Base-by-base conservation (phyloP, 1,140 invertebrate genomes). In the Lerema accius region DNA sequence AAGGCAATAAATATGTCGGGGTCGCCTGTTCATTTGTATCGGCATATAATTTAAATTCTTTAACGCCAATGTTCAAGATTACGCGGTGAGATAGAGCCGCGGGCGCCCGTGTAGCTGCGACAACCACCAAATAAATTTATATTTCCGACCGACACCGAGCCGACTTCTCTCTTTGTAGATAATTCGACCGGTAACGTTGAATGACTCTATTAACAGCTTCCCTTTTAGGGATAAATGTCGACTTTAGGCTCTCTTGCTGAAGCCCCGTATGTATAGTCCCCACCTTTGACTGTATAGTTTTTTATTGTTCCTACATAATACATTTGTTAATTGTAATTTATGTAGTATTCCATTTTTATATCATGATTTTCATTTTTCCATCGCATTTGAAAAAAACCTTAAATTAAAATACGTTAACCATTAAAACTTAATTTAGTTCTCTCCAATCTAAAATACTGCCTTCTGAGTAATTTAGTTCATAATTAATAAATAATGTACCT, bases 41-140 rank as follows among this genome's bases (percentile, higher is more conserved):
- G 76, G 79, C 78, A 79, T 89, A 90, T 90, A 90, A 90, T 90
- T 90, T 90, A 90, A 90, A 90, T 90, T 90, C 86, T 90, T 90
- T 90, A 89, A 90, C 88, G 88, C 88, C 88, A 90, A 89, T 90
- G 88, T 90, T 89, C 78, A 89, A 90, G 88, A 90, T 90, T 90
- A 90, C 82, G 84, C 83, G 81, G 80, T 55, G 81, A 79, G 84
- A 90, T 88, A 90, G 78, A 81, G 82, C 70, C 71, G 77, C 80
- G 80, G 83, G 88, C 86, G 88, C 88, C 83, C 86, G 84, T 87
- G 87, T 90, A 80, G 69, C 73, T 40, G 78, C 74, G 76, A 88
- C 84, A 87, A 86, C 83, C 84, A 85, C 82, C 78, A 84, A 90
- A 89, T 90, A 88, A 89, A 90, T 89, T 89, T 89, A 90, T 89